Evolutionary conservation across 1,140 invertebrate genomes (phyloP), one percentile per base, ranked within the genome.

Genomic region (Drosophila bocki): DNA sequence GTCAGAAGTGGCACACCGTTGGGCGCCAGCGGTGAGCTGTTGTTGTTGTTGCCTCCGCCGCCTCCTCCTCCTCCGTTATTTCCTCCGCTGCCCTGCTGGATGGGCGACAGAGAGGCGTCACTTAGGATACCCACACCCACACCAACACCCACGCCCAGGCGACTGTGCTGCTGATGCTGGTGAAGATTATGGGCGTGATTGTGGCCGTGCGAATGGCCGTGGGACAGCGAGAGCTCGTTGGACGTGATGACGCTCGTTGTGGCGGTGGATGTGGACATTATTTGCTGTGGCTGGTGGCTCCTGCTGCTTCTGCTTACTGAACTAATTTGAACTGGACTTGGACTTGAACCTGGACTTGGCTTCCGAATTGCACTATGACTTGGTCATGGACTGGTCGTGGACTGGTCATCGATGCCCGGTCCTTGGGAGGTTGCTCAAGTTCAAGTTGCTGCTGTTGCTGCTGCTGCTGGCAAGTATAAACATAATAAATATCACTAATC

Each of bases 161-260:
- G 75, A n/a, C 50, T 71, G 68, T 79, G 70, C n/a, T 67, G 26
- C 47, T 48, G 26, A 26, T 86, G 87, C 51, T 80, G 57, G 48
- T 75, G 86, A 19, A 75, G 45, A 15, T 61, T 35, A 61, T 82
- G 71, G 53, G 56, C 57, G 60, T 83, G 80, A 2, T 33, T 29
- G 69, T 82, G 79, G n/a, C 58, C 54, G 79, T 75, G 68, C 48
- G 76, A 33, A 54, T 61, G 65, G 33, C 35, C 35, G 74, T 80
- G 80, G 71, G 82, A 70, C 54, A 92, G 71, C 70, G 91, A 82
- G 56, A 92, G 80, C 63, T 92, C 91, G 91, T 91, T 92, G 71
- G 91, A 86, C 60, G 91, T 92, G 32, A 92, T 92, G 41, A 92
- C 91, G 79, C 91, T 92, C 45, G 91, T 92, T 47, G 91, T 84